Conservation (phyloP, 2,797 vertebrate genomes). For the Paguma larvata region DNA sequence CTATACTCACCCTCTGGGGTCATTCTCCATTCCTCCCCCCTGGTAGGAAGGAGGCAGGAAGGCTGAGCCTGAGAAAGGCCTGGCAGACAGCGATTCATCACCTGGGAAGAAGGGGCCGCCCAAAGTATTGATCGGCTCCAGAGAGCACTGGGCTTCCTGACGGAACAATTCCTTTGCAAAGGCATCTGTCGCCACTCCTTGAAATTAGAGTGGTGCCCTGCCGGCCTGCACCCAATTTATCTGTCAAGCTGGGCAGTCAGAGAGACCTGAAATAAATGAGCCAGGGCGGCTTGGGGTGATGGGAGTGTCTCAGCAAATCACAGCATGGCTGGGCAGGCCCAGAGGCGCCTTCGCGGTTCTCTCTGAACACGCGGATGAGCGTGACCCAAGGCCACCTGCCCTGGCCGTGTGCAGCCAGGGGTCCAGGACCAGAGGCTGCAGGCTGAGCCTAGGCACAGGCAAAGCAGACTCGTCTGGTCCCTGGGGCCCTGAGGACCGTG, state of each 20-base stretch:
- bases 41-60: constrained; percentile 68
- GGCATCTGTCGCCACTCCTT: constrained; percentile 80
- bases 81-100: constrained; percentile 80
- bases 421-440: too few species aligned
- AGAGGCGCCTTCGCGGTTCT: neutral
- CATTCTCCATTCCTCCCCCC: constrained; percentile 64
- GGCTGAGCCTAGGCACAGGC: neutral
- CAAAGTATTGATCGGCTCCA: constrained; percentile 84
- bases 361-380: neutral
- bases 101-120: neutral
- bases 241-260: constrained; percentile 70
- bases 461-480: neutral
- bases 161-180: constrained; percentile 83
- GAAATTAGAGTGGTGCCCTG: constrained; percentile 83
- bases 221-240: constrained; percentile 80
- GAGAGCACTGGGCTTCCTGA: constrained; percentile 79
- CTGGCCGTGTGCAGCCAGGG: neutral
- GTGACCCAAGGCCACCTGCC: neutral
- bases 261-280: constrained; percentile 75
- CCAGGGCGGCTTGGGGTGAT: constrained; percentile 67
- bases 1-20: neutral
- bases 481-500: neutral
- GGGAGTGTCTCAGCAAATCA: constrained; percentile 80
- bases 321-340: neutral
- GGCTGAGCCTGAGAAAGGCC: neutral